Evolutionary conservation across 37 sponge, comb jelly and placozoan species (phyloP), one percentile per base, ranked within the genome.

Genomic region (Haliclona indistincta): DNA sequence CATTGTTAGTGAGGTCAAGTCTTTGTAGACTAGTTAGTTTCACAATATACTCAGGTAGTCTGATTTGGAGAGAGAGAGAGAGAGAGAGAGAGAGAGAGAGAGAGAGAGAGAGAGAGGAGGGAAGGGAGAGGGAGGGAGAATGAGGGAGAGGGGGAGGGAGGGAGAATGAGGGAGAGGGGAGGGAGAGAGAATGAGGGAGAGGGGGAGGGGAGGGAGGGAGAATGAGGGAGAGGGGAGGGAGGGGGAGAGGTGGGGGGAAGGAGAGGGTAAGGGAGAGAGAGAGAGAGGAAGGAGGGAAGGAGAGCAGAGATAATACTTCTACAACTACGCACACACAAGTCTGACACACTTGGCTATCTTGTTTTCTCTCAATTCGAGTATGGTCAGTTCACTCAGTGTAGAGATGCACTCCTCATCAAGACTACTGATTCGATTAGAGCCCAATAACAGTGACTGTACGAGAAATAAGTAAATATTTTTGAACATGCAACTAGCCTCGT

Each of bases 291-390:
- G 53, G 53, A 49, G 53, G 53, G 53, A 49, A 49, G 53, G 53
- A 17, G 53, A 49, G 53, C 53, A 49, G 22, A 38, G 38, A 38
- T 5, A 25, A 64, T 32, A 64, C 47, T n/a, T n/a, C 1, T 38
- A 39, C n/a, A 68, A n/a, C 44, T 38, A 68, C 47, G 38, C 70
- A 68, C 47, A 68, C 47, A 68, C 70, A 68, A 32, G n/a, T n/a
- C n/a, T n/a, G 19, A 28, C 56, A 58, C 26, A 91, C 92, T 64
- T 67, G 13, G 42, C 47, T 1, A 93, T 68, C 51, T 68, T 77
- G 68, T 93, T 93, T 33, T 90, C 91, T 67, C 94, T 68, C 38
- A 93, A 68, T 19, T 93, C 91, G 29, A 93, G 64, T 42, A 74
- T 35, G 1, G 81, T 68, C 43, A 93, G 45, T n/a, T 35, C 52